Evolutionary conservation across 37 sponge, comb jelly and placozoan genomes (phyloP).

Genomic region (Axinella damicornis): DNA sequence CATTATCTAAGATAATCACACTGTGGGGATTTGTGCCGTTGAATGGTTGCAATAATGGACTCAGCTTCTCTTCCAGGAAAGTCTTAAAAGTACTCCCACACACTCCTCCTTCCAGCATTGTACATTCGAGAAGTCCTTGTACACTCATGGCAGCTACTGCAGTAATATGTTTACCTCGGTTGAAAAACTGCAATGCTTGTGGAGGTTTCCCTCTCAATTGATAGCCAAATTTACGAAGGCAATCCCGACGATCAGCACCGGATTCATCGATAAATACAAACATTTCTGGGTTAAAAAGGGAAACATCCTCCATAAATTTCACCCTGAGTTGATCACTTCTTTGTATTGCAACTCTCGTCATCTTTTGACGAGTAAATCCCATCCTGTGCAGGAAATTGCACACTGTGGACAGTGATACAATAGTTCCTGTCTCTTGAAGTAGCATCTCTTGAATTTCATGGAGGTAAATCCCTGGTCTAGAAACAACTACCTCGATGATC

Average conservation of each 20-base stretch:
- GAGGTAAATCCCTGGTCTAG: no score
- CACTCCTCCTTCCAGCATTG: slow-evolving; percentile 12
- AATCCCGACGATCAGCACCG: slow-evolving; percentile 23
- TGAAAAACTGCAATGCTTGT: not conserved
- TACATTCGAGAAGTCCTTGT: slow-evolving; percentile 10
- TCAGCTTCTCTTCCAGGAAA: not conserved
- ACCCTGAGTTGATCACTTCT: not conserved
- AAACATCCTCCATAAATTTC: not conserved
- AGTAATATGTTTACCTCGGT: slow-evolving; percentile 36
- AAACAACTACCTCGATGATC: no score
- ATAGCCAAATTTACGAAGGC: slow-evolving; percentile 21
- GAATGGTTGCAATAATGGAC: not conserved
- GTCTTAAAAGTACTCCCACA: not conserved
- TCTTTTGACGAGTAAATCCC: no score
- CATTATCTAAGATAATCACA: slow-evolving; percentile 11
- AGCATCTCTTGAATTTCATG: no score
- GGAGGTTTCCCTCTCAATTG: slow-evolving; percentile 10
- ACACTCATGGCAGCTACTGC: slow-evolving; percentile 19
- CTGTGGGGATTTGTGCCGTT: not conserved
- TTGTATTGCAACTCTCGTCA: not conserved
- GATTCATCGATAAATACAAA: slow-evolving; percentile 45
- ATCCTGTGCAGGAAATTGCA: no score
- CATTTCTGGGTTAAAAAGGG: slow-evolving; percentile 29
- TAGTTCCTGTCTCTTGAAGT: no score
- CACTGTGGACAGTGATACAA: no score